Evolutionary conservation across 1,140 invertebrate species (phyloP).

Genomic region (Drosophila takahashii): DNA sequence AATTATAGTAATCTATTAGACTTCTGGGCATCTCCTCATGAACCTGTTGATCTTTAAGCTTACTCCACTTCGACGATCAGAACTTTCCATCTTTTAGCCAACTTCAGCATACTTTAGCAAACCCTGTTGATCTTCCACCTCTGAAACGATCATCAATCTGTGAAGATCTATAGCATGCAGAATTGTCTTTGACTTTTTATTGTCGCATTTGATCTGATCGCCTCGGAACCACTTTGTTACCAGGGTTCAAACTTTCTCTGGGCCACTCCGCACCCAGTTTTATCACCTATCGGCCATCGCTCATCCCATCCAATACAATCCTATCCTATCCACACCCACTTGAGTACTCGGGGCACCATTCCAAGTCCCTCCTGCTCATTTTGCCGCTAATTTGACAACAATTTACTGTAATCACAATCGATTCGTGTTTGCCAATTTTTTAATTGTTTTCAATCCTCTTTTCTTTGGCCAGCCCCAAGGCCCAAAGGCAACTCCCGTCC

Average conservation of each 20-base stretch:
- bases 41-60: slow-evolving; percentile 13
- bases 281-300: slow-evolving; percentile 37
- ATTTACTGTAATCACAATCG: slow-evolving; percentile 84
- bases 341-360: slow-evolving; percentile 14
- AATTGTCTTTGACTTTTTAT: slow-evolving; percentile 18
- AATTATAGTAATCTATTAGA: background rate
- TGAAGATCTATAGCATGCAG: slow-evolving; percentile 3
- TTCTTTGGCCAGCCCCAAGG: slow-evolving; percentile 30
- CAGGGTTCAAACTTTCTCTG: slow-evolving; percentile 62
- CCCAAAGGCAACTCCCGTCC: slow-evolving; percentile 36
- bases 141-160: slow-evolving; percentile 17
- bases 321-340: slow-evolving; percentile 25
- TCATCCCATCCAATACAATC: slow-evolving; percentile 12
- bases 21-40: background rate
- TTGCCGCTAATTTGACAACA: slow-evolving; percentile 84
- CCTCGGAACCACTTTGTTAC: slow-evolving; percentile 38
- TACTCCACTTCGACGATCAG: slow-evolving; percentile 1
- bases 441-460: slow-evolving; percentile 84
- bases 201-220: slow-evolving; percentile 16
- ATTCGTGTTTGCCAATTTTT: slow-evolving; percentile 84
- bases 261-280: slow-evolving; percentile 32
- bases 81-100: slow-evolving; percentile 19
- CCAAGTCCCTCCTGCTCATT: slow-evolving; percentile 51
- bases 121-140: slow-evolving; percentile 11
- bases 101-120: background rate